phyloP scores from a whole-genome alignment of 2,797 vertebrate genomes.

The Manis pentadactyla region DNA sequence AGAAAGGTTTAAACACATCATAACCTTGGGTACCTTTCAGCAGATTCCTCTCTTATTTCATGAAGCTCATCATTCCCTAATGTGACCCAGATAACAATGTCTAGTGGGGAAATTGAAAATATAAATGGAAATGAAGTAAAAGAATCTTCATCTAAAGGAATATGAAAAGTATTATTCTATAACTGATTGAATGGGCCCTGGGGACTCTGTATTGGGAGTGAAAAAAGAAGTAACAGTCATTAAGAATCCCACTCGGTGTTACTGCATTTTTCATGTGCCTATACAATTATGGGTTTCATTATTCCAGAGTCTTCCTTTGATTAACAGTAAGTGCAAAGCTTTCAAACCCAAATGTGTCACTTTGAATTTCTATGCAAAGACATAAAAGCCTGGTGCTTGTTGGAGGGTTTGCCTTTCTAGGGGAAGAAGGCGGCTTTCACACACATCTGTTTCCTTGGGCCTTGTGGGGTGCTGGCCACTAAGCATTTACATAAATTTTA shows the following conservation, averaged over 20 bases:
- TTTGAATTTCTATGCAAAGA: slow-evolving; percentile 82
- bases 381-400: slow-evolving; percentile 76
- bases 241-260: slow-evolving; percentile 84
- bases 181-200: slow-evolving; percentile 88
- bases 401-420: neutral
- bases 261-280: slow-evolving; percentile 84
- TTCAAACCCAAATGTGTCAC: slow-evolving; percentile 84
- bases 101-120: slow-evolving; percentile 93
- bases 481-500: neutral
- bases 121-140: slow-evolving; percentile 95
- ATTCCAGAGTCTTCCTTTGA: slow-evolving; percentile 85
- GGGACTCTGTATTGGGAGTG: slow-evolving; percentile 83
- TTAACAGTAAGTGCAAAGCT: slow-evolving; percentile 86
- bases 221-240: slow-evolving; percentile 80
- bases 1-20: slow-evolving; percentile 85
- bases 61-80: slow-evolving; percentile 87
- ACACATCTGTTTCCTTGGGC: neutral
- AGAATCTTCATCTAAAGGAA: slow-evolving; percentile 87
- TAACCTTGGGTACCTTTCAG: slow-evolving; percentile 86
- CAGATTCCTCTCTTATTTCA: slow-evolving; percentile 86
- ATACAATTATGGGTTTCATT: slow-evolving; percentile 86
- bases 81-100: slow-evolving; percentile 92
- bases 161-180: slow-evolving; percentile 86
- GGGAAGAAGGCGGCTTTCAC: neutral
- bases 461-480: neutral